Conservation (phyloP, 2,797 vertebrate genomes). For the Neostethus bicornis region DNA sequence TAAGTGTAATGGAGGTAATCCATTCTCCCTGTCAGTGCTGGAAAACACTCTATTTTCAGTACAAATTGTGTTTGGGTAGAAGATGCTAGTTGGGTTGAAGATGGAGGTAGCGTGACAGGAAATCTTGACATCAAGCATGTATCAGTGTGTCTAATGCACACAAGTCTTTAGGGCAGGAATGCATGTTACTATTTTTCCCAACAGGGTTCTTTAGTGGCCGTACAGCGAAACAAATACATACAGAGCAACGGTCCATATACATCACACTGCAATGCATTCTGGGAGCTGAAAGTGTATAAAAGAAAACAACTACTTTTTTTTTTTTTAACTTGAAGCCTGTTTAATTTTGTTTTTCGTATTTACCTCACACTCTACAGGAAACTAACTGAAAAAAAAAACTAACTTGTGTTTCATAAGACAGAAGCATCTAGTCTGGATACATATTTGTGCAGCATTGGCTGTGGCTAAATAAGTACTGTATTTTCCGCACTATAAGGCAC, state of each 20-base stretch:
- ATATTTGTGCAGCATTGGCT: too few relatives aligned
- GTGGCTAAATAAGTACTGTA: too few relatives aligned
- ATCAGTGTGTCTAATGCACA: conserved; percentile 17
- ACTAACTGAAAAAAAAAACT: too few relatives aligned
- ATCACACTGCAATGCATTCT: neutral
- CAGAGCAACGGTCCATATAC: neutral
- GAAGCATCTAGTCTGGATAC: too few relatives aligned
- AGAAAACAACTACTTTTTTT: too few relatives aligned
- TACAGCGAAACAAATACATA: too few relatives aligned
- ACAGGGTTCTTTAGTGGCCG: neutral
- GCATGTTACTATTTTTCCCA: conserved; percentile 27
- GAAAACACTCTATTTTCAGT: conserved; percentile 84
- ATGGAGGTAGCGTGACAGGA: conserved; percentile 2
- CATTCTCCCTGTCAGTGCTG: conserved; percentile 89
- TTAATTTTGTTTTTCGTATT: neutral
- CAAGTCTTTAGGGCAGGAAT: conserved; percentile 20
- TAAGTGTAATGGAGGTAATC: conserved; percentile 95
- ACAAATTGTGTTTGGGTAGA: conserved; percentile 63
- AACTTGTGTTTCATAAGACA: too few relatives aligned
- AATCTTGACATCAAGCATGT: conserved; percentile 3
- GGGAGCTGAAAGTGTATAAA: neutral
- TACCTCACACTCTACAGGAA: too few relatives aligned
- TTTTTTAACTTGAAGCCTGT: too few relatives aligned
- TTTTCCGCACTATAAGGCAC: too few relatives aligned
- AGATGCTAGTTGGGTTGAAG: conserved; percentile 28